phyloP scores from a whole-genome alignment of 2,113 vertebrate genomes.

The Anthoscopus minutus region DNA sequence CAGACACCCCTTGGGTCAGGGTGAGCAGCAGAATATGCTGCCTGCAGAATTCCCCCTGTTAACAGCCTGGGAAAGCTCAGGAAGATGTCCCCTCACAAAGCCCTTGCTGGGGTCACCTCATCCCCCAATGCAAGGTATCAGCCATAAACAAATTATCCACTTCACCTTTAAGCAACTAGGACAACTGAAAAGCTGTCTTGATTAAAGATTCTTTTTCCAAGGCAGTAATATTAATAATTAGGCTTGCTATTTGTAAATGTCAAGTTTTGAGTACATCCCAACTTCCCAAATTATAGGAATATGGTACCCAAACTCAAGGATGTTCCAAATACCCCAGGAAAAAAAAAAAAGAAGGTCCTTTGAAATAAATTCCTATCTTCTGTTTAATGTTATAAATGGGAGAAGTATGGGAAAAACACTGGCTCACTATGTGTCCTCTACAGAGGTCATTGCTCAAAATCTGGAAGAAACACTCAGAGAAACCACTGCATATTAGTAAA shows the following conservation, averaged over 20 bases:
- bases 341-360: background rate
- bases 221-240: background rate
- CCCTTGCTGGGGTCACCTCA: background rate
- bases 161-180: background rate
- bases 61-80: background rate
- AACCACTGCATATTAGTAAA: background rate
- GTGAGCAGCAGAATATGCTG: accelerated
- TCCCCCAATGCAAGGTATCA: background rate
- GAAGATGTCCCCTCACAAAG: background rate
- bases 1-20: background rate
- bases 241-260: background rate
- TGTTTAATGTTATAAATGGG: background rate
- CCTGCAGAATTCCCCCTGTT: background rate
- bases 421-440: background rate
- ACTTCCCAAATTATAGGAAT: background rate
- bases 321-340: background rate
- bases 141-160: background rate
- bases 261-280: background rate
- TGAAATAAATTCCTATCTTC: background rate
- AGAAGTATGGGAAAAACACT: background rate
- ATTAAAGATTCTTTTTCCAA: background rate
- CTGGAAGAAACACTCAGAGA: background rate
- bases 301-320: background rate
- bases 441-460: background rate
- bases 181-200: background rate